phyloP scores from a whole-genome alignment of 2,797 vertebrate genomes.

The Melanotaenia parkinsoni region DNA sequence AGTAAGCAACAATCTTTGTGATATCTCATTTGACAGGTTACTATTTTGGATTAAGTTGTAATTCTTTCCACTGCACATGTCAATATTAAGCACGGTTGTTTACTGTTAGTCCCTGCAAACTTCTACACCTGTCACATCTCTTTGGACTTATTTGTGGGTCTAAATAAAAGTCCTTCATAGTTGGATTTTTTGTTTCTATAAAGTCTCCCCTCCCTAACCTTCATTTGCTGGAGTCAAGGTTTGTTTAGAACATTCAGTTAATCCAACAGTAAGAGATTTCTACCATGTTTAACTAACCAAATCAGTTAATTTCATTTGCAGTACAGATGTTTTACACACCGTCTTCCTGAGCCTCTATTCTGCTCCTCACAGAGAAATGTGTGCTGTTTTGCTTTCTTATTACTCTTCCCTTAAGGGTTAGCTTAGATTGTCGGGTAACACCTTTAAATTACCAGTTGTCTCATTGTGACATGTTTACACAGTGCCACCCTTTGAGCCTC shows the following conservation, averaged over 20 bases:
- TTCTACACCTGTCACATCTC: slow-evolving; percentile 4
- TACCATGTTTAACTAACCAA: not conserved
- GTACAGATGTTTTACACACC: not conserved
- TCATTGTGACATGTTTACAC: slow-evolving; percentile 12
- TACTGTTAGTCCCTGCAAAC: slow-evolving; percentile 3
- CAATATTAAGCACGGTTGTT: not conserved
- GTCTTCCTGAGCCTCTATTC: not conserved
- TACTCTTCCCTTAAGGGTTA: not conserved
- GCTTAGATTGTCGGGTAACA: slow-evolving; percentile 15
- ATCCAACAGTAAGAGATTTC: not conserved
- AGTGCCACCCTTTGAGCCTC: slow-evolving; percentile 6
- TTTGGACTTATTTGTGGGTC: slow-evolving; percentile 12
- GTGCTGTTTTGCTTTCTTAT: slow-evolving; percentile 10
- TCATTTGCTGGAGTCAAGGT: slow-evolving; percentile 1
- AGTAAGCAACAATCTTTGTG: not conserved
- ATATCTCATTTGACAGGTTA: not conserved
- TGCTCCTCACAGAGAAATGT: not conserved
- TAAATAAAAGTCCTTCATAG: slow-evolving; percentile 21
- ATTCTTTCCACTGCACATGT: not conserved
- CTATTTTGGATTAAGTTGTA: not conserved
- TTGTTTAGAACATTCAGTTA: not conserved
- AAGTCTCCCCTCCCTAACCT: not conserved
- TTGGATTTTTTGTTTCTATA: not conserved
- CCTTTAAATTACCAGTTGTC: slow-evolving; percentile 33
- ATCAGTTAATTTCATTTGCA: not conserved